Percentiles rank a stretch among this genome's conserved stretches.
Conservation (phyloP, 2,888 invertebrate genomes). For the Argynnis bischoffii region DNA sequence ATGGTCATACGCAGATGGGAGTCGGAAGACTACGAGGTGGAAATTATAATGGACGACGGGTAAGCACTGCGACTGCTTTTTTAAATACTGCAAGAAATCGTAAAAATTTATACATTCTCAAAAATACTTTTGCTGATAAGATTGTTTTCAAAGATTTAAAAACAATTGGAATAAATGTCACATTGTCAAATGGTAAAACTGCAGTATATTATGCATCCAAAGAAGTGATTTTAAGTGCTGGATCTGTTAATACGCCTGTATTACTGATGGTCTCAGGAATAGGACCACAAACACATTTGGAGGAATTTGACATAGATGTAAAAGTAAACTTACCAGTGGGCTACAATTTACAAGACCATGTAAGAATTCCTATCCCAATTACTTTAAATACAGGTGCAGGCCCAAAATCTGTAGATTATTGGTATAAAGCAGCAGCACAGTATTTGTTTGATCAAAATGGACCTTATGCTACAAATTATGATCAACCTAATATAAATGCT, state of each 20-base stretch:
- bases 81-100: constrained; percentile 58
- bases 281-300: constrained; percentile 60
- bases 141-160: constrained; percentile 45
- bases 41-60: constrained; percentile 75
- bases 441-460: constrained; percentile 69
- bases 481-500: constrained; percentile 72
- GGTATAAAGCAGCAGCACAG: constrained; percentile 64
- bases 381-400: constrained; percentile 62
- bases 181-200: constrained; percentile 50
- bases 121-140: constrained; percentile 56
- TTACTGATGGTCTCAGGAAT: constrained; percentile 69
- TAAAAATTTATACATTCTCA: constrained; percentile 63
- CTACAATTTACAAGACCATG: constrained; percentile 76
- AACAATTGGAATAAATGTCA: constrained; percentile 59
- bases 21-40: constrained; percentile 80
- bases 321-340: constrained; percentile 65
- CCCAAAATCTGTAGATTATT: constrained; percentile 56
- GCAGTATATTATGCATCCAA: constrained; percentile 57
- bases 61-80: constrained; percentile 81
- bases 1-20: constrained; percentile 76
- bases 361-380: constrained; percentile 69
- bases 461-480: constrained; percentile 67
- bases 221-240: constrained; percentile 69
- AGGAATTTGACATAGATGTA: constrained; percentile 56
- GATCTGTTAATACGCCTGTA: constrained; percentile 65